Evolutionary conservation across 2,113 vertebrate species (phyloP).

Genomic region (Hypanus sabinus): DNA sequence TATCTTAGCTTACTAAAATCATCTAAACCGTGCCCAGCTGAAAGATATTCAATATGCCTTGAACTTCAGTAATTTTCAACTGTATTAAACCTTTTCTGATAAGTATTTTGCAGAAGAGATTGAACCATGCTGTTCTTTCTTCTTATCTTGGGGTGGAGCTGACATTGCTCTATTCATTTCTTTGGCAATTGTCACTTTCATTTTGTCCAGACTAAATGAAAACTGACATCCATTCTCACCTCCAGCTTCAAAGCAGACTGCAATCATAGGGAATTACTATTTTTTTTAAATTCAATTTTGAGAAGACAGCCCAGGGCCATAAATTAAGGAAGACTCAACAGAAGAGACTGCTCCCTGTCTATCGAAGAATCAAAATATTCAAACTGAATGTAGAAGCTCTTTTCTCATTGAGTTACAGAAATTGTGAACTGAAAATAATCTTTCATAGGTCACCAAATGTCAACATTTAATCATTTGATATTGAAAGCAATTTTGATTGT

Average conservation of each 20-base stretch:
- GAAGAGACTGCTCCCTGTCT: background rate
- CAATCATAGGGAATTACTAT: constrained; percentile 14
- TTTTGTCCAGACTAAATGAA: constrained; percentile 18
- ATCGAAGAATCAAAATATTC: background rate
- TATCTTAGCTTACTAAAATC: background rate
- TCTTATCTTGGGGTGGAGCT: background rate
- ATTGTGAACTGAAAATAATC: background rate
- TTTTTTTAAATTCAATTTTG: constrained; percentile 7
- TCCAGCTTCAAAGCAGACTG: background rate
- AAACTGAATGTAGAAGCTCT: too few species aligned
- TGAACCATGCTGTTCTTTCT: background rate
- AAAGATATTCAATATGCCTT: background rate
- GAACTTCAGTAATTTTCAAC: background rate
- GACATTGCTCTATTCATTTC: constrained; percentile 4
- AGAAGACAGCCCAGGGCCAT: background rate
- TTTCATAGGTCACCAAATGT: background rate
- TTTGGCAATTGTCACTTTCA: constrained; percentile 14
- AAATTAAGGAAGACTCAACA: background rate
- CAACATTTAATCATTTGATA: background rate
- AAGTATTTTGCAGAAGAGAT: background rate
- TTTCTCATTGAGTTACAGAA: background rate
- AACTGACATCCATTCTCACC: constrained; percentile 17
- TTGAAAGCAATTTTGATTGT: background rate
- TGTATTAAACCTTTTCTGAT: background rate
- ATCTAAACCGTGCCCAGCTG: background rate